phyloP scores from a whole-genome alignment of 2,113 vertebrate species.

The Chitala chitala region DNA sequence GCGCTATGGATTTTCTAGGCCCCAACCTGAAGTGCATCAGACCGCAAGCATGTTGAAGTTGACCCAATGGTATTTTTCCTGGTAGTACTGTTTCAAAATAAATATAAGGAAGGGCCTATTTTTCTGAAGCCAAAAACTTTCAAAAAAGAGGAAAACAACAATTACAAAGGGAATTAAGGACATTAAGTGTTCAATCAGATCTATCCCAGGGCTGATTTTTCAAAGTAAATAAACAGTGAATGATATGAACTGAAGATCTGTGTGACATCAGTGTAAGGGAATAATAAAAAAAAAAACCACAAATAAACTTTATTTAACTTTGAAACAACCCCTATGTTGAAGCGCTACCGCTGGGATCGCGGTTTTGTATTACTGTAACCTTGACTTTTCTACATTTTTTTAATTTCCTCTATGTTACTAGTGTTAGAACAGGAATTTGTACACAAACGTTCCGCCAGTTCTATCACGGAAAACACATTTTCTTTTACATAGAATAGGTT shows the following conservation, averaged over 20 bases:
- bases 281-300: constrained; percentile 39
- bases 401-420: constrained; percentile 26
- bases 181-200: constrained; percentile 54
- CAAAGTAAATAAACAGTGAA: constrained; percentile 56
- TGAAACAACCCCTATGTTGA: constrained; percentile 46
- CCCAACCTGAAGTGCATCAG: constrained; percentile 45
- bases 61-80: constrained; percentile 59
- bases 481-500: background rate
- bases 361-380: constrained; percentile 49
- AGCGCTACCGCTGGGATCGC: constrained; percentile 42
- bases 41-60: constrained; percentile 46
- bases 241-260: constrained; percentile 43
- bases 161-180: constrained; percentile 55
- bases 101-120: constrained; percentile 56
- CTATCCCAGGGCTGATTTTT: constrained; percentile 45
- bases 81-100: constrained; percentile 61
- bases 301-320: constrained; percentile 56
- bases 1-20: constrained; percentile 55
- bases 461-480: background rate
- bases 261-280: constrained; percentile 44
- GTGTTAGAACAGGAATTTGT: constrained; percentile 10
- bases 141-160: constrained; percentile 57
- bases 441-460: background rate
- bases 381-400: constrained; percentile 25
- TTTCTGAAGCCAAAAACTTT: constrained; percentile 52